Percentiles rank a stretch among this genome's conserved stretches.
Evolutionary conservation across 1,140 invertebrate species (phyloP).

Genomic region (Caenorhabditis tropicalis): DNA sequence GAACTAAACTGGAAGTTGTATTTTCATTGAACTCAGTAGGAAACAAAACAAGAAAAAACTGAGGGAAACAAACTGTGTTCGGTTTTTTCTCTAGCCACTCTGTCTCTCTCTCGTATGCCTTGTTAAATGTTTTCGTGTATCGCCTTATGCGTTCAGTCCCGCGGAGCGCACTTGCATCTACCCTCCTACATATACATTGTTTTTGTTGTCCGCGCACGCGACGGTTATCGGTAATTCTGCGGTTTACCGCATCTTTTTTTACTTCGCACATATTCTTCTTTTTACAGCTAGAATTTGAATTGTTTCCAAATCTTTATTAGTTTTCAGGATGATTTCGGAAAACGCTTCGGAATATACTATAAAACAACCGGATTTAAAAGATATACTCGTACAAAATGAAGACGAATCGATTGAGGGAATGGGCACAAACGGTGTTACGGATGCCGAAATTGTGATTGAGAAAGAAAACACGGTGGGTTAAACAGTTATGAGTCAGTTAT

Average conservation of each 20-base stretch:
- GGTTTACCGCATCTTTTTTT: not conserved
- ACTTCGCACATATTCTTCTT: not conserved
- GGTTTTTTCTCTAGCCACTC: not conserved
- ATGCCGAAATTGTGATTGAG: not conserved
- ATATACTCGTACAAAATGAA: not conserved
- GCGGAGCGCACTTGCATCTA: not conserved
- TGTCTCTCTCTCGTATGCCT: not conserved
- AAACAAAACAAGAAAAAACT: not conserved
- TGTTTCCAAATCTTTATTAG: not conserved
- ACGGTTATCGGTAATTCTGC: not conserved
- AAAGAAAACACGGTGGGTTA: not conserved
- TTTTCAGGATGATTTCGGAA: constrained; percentile 21
- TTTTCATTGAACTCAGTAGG: not conserved
- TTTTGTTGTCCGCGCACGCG: not conserved
- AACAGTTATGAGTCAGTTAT: not conserved
- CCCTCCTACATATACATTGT: not conserved
- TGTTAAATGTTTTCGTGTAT: not conserved
- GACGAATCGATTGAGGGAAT: not conserved
- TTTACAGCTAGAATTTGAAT: not conserved
- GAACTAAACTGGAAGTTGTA: not conserved
- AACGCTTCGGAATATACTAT: not conserved
- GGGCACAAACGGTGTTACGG: too few relatives aligned
- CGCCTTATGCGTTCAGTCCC: constrained; percentile 11
- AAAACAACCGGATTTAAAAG: not conserved
- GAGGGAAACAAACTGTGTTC: constrained; percentile 14